Evolutionary conservation across 2,888 invertebrate species (phyloP).

Genomic region (Coelinius sp.): DNA sequence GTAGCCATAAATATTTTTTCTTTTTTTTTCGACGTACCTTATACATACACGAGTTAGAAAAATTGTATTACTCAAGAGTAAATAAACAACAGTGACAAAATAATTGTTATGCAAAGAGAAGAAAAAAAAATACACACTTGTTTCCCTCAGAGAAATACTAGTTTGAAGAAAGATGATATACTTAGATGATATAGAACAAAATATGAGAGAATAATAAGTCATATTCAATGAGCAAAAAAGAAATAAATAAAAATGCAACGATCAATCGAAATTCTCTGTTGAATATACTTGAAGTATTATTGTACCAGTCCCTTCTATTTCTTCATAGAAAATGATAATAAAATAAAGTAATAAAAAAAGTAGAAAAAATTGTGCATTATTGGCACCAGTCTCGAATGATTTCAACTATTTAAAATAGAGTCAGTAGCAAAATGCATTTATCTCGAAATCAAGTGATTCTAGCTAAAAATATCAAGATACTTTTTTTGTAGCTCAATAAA

Average conservation of each 20-base stretch:
- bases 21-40: neutral
- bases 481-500: too few species aligned
- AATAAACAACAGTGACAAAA: conserved; percentile 10
- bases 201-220: neutral
- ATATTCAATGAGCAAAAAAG: conserved; percentile 2
- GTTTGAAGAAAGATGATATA: conserved; percentile 5
- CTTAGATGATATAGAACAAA: neutral
- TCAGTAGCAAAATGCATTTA: neutral
- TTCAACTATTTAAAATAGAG: too few species aligned
- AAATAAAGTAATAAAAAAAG: neutral
- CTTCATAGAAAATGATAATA: neutral
- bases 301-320: neutral
- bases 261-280: neutral
- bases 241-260: conserved; percentile 15
- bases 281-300: neutral
- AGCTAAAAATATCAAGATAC: too few species aligned
- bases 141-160: conserved; percentile 1
- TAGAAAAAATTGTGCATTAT: neutral
- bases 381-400: neutral
- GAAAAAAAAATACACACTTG: neutral
- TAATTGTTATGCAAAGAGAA: conserved; percentile 15
- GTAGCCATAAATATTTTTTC: conserved; percentile 14
- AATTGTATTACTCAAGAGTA: conserved; percentile 18
- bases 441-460: too few species aligned
- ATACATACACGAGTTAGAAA: conserved; percentile 16